Base-by-base conservation (phyloP, 2,113 vertebrate species). In the Probosciger aterrimus region DNA sequence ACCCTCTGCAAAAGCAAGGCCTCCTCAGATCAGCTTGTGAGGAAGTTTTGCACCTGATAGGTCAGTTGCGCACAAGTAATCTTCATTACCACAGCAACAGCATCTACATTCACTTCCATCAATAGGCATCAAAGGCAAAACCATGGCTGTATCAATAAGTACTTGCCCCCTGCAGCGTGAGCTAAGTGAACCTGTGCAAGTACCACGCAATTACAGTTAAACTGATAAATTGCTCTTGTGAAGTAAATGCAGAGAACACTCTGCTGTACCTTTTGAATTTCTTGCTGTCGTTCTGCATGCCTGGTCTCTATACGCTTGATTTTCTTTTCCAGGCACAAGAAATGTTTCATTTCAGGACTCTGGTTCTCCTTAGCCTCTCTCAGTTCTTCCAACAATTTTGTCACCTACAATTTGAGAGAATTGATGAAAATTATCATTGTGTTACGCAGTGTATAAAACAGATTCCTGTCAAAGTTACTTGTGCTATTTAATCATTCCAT, bases 361-460 rank as follows among this genome's bases (percentile, higher is more conserved):
- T 99, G 98, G 77, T 94, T 97, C 78, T 99, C 98, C 97, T 98
- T 99, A 33, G 99, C 99, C 65, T 99, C 98, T 94, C 97, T 98
- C 81, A 99, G 96, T 90, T 99, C 99, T 96, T 98, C 98, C 60
- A 99, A 95, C 75, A 99, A 97, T 89, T 98, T 98, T 64, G 98
- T 96, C 68, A 99, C 95, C 99, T 99, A 64, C 25, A 97, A 77
- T 79, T 69, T 30, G 86, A 94, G 22, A 80, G n/a, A 91, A 91
- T 33, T 22, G 22, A 84, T 47, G 33, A 50, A 78, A 92, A 69
- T 70, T 82, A 53, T 23, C 9, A 53, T 4, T 46, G 28, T 63
- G 44, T 53, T 75, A 68, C 46, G 44, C 7, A 46, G 24, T 4
- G 4, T 28, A 41, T 60, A 47, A 59, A 70, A 3, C 44, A 59